Base-by-base conservation (phyloP, 1,140 invertebrate species). In the Triops cancriformis region DNA sequence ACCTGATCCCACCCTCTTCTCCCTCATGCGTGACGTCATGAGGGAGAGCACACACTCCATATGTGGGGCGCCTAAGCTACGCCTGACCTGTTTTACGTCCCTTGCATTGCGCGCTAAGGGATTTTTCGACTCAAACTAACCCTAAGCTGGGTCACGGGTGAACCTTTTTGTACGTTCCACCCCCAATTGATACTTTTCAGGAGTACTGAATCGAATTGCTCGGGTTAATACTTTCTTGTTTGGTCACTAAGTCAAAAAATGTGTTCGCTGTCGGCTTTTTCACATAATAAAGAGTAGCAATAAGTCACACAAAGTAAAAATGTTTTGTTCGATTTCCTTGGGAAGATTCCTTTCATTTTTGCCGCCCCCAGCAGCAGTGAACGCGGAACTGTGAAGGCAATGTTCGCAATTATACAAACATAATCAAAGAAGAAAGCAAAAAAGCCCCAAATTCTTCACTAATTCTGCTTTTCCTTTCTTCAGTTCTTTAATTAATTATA, bases 321-420 rank as follows among this genome's bases (percentile, higher is more conserved):
- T 37, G n/a, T n/a, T 37, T 37, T 37, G 31, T 7, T 37, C 31
- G 31, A 4, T 37, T 37, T 37, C 31, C 31, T 37, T 37, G 31
- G 31, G 31, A 37, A 37, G 31, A 37, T 37, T 37, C 7, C 31
- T 37, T 37, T 37, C 31, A 37, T 37, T 37, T n/a, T 2, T 37
- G 31, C 31, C 31, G 31, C 31, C 31, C 31, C 31, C 2, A 37
- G 31, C 31, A 37, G 31, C 31, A 37, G 77, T 77, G 72, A 26
- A 45, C 31, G 45, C 18, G 23, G 1, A 77, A n/a, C 18, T 64
- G 31, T 28, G 64, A 75, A 72, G 64, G 73, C 11, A 64, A 77
- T 42, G 45, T 77, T n/a, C 79, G 78, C 77, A 77, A 78, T 81
- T 81, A 78, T 79, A 78, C 80, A 79, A 79, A 76, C 80, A 75